Evolutionary conservation across 2,113 vertebrate species (phyloP).

Genomic region (Tor tambroides): DNA sequence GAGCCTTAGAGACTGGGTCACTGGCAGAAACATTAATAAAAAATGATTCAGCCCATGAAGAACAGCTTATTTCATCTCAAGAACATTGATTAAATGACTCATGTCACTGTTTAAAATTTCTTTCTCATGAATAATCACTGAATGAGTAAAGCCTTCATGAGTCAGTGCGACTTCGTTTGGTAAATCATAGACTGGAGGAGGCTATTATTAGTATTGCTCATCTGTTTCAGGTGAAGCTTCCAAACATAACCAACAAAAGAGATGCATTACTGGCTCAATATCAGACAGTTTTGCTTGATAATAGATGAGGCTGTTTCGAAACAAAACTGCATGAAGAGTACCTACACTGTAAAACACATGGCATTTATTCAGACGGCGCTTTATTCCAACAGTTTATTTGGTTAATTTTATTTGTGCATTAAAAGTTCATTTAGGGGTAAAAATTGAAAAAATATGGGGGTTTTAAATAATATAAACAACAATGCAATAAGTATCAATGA

Average conservation of each 20-base stretch:
- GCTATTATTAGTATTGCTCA: conserved; percentile 32
- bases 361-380: conserved; percentile 40
- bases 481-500: conserved; percentile 11
- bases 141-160: conserved; percentile 38
- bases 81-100: conserved; percentile 25
- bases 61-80: conserved; percentile 19
- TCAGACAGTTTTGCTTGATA: conserved; percentile 4
- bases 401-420: conserved; percentile 31
- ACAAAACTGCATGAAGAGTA: neutral
- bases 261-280: conserved; percentile 40
- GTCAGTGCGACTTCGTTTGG: conserved; percentile 18
- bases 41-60: conserved; percentile 21
- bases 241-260: conserved; percentile 30
- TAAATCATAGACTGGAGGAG: conserved; percentile 36
- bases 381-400: conserved; percentile 32
- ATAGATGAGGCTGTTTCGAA: conserved; percentile 15
- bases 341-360: conserved; percentile 30
- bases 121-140: conserved; percentile 31
- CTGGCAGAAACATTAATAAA: conserved; percentile 15
- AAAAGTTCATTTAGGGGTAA: conserved; percentile 45
- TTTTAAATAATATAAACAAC: conserved; percentile 31
- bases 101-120: conserved; percentile 19
- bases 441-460: conserved; percentile 7
- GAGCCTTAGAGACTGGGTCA: neutral
- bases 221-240: conserved; percentile 45